These are phyloP conservation scores for Percina caprodes DNA, from an alignment of 2,113 vertebrate genomes.

Conservation along the genomic window DNA sequence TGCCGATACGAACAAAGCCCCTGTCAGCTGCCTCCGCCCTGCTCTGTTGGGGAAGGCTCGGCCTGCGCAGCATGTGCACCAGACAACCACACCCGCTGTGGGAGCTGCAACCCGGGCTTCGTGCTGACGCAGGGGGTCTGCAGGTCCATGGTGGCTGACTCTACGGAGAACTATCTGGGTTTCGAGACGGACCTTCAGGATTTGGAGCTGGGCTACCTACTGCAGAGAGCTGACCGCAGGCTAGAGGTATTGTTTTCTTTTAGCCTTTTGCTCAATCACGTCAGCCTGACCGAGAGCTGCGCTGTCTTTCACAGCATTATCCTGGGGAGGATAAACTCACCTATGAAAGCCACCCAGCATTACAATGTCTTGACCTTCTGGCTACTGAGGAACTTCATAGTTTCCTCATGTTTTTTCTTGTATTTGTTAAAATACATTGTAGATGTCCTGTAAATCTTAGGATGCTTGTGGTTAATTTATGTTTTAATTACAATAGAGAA, in stretches of 20 bases:
- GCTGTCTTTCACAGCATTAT: slow-evolving; percentile 30
- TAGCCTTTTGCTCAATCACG: slow-evolving; percentile 45
- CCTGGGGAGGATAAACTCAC: slow-evolving; percentile 19
- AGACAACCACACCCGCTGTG: slow-evolving; percentile 95
- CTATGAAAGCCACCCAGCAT: slow-evolving; percentile 24
- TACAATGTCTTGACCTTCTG: slow-evolving; percentile 20
- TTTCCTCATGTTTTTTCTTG: slow-evolving; percentile 5
- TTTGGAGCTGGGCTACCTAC: slow-evolving; percentile 91
- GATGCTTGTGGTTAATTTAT: background rate
- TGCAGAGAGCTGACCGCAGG: slow-evolving; percentile 92
- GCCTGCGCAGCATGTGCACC: slow-evolving; percentile 88
- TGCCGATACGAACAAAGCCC: slow-evolving; percentile 91
- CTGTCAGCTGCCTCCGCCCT: slow-evolving; percentile 90
- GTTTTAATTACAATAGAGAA: background rate
- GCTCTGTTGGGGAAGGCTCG: slow-evolving; percentile 87
- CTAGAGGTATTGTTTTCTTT: slow-evolving; percentile 84
- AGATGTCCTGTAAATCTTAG: background rate
- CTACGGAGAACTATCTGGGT: slow-evolving; percentile 95
- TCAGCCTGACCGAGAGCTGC: slow-evolving; percentile 15
- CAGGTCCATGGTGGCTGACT: slow-evolving; percentile 94
- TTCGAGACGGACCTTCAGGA: slow-evolving; percentile 98
- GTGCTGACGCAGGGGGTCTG: slow-evolving; percentile 91
- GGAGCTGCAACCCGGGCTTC: slow-evolving; percentile 91
- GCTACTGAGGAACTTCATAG: slow-evolving; percentile 20
- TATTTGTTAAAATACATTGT: slow-evolving; percentile 3